Base-by-base conservation (phyloP, 2,797 vertebrate species). In the Octomys mimax region DNA sequence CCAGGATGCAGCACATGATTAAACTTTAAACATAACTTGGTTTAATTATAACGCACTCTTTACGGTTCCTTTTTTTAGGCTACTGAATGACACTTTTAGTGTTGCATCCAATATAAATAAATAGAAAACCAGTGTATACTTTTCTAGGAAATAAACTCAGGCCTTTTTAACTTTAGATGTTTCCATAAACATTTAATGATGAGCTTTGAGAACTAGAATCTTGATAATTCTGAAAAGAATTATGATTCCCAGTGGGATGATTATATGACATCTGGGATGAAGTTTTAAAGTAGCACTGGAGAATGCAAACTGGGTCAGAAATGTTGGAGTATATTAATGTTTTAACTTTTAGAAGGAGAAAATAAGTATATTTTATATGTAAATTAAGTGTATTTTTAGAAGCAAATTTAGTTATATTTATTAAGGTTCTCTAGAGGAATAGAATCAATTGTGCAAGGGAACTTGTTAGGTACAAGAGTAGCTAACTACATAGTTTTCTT, bases 131-230 rank as follows among this genome's bases (percentile, higher is more conserved):
- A 4, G 1, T 33, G 52, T n/a, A 62, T 71, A 84, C 2, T 85
- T 88, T 79, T 83, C 73, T 91, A 64, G 59, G 22, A 95, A 87
- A 64, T 79, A 61, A 94, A 83, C 3, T 46, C 22, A n/a, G 75
- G 52, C n/a, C 36, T 75, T 96, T 79, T 79, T 52, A 73, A 83
- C 21, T 79, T 92, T 36, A 87, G 36, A 62, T 66, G 46, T 83
- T 92, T 88, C 80, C 5, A 36, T 46, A 90, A 87, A 78, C 4
- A 75, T 64, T 82, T 84, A 6, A 39, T 28, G 49, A 11, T 3
- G n/a, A 71, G 2, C 13, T 39, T 83, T 90, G 61, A 71, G n/a
- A 19, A 66, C 18, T 75, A 82, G 36, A 78, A 71, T 46, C 28
- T 92, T 42, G 66, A 16, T 13, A 71, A 31, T 89, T 78, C 39